These are phyloP conservation scores for Tenualosa thibaudeaui DNA, from an alignment of 2,797 vertebrate species.

Conservation along the genomic window DNA sequence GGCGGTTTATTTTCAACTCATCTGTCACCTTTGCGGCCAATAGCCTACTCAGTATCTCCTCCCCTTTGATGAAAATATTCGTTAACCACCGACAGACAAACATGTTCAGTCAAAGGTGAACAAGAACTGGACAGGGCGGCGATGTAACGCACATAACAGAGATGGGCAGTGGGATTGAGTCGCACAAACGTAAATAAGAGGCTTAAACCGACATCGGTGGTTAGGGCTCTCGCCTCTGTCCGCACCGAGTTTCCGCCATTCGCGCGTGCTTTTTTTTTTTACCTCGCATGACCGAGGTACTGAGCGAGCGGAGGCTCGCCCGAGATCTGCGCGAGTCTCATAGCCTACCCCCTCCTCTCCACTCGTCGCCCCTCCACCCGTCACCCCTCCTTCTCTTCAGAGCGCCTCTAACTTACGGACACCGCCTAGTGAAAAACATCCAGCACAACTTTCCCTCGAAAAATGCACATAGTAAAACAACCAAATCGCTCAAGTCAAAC, in stretches of 20 bases:
- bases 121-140: neutral
- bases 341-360: constrained; percentile 33
- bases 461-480: constrained; percentile 16
- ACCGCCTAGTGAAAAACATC: constrained; percentile 58
- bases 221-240: constrained; percentile 25
- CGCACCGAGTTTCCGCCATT: constrained; percentile 49
- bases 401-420: constrained; percentile 61
- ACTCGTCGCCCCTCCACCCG: constrained; percentile 28
- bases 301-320: constrained; percentile 30
- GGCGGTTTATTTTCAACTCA: neutral
- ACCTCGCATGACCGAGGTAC: constrained; percentile 48
- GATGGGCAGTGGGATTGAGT: constrained; percentile 28
- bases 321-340: constrained; percentile 10
- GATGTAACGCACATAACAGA: constrained; percentile 18
- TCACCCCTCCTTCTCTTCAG: constrained; percentile 36
- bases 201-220: constrained; percentile 39
- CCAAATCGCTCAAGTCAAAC: constrained; percentile 8
- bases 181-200: constrained; percentile 42
- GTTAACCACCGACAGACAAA: neutral
- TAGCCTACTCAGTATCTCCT: neutral
- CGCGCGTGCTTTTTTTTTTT: constrained; percentile 35
- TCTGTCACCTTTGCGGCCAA: neutral
- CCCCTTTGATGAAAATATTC: neutral
- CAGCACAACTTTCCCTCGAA: constrained; percentile 49
- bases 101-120: neutral